These are phyloP conservation scores for Thalassoma bifasciatum DNA, from an alignment of 2,113 vertebrate genomes.

Conservation along the genomic window DNA sequence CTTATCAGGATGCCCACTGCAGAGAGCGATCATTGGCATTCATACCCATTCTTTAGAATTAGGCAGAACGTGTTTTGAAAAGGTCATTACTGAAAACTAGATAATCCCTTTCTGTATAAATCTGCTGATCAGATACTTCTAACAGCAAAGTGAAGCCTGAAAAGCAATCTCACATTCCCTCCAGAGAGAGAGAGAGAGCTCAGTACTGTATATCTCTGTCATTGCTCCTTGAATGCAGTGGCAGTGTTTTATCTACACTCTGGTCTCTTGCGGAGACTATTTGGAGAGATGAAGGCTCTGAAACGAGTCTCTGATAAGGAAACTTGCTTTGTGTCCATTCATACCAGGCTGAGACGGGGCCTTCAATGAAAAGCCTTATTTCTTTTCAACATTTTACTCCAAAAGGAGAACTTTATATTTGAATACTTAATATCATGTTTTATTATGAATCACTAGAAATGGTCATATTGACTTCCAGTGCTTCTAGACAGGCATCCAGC, in stretches of 20 bases:
- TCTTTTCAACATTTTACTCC: slow-evolving; percentile 27
- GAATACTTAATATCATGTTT: neutral
- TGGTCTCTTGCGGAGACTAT: slow-evolving; percentile 41
- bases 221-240: slow-evolving; percentile 27
- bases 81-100: slow-evolving; percentile 60
- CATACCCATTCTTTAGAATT: slow-evolving; percentile 46
- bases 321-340: slow-evolving; percentile 42
- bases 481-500: slow-evolving; percentile 41
- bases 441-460: slow-evolving; percentile 38
- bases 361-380: slow-evolving; percentile 25
- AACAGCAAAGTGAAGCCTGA: slow-evolving; percentile 30
- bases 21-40: slow-evolving; percentile 44
- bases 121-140: slow-evolving; percentile 52
- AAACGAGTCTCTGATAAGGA: slow-evolving; percentile 58
- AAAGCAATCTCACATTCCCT: slow-evolving; percentile 39
- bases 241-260: slow-evolving; percentile 42
- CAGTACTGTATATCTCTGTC: slow-evolving; percentile 41
- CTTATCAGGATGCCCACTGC: slow-evolving; percentile 27
- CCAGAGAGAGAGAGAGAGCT: too few species aligned
- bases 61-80: slow-evolving; percentile 47
- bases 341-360: neutral
- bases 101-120: slow-evolving; percentile 57
- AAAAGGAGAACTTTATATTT: slow-evolving; percentile 12
- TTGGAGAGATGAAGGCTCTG: slow-evolving; percentile 48
- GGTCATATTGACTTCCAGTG: slow-evolving; percentile 25